Base-by-base conservation (phyloP, 1,140 invertebrate genomes). In the Ylistrum balloti region DNA sequence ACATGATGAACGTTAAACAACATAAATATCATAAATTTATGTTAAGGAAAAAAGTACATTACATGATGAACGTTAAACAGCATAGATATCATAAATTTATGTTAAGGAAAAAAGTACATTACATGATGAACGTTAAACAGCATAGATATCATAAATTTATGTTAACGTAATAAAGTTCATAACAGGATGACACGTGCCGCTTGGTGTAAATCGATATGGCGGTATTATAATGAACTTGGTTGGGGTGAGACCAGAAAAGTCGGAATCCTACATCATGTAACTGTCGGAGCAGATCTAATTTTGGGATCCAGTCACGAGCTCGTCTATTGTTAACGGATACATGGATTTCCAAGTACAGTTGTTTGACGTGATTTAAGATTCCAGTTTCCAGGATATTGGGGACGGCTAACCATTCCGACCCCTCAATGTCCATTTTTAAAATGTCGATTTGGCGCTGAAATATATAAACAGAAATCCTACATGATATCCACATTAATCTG, bases 381-480 rank as follows among this genome's bases (percentile, higher is more conserved):
- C 89, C 87, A 35, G 48, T 45, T 28, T 32, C 10, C 5, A 91
- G 15, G 0, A 91, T 88, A 9, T 90, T 34, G 9, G 87, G 87
- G 38, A 92, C 34, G 32, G 90, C 86, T 7, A 28, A 7, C 89
- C 89, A 92, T 85, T 92, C 92, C 0, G 87, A 74, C 2, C 33
- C 20, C 85, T 92, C 92, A 20, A 92, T 91, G 88, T 92, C 92
- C 89, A 92, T 92, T 56, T 92, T 92, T n/a, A 92, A 32, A 11
- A 92, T 86, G 74, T 91, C 88, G 13, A 91, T 86, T 22, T 17
- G 34, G 15, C 89, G 35, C 89, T 87, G 33, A 74, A 89, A 89
- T 35, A 38, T 22, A n/a, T 38, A 38, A 38, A 38, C 35, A 38
- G 35, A 38, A 38, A 38, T 38, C 35, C 13, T 38, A 7, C 5